phyloP scores from a whole-genome alignment of 2,113 vertebrate genomes.

The Sterna hirundo region DNA sequence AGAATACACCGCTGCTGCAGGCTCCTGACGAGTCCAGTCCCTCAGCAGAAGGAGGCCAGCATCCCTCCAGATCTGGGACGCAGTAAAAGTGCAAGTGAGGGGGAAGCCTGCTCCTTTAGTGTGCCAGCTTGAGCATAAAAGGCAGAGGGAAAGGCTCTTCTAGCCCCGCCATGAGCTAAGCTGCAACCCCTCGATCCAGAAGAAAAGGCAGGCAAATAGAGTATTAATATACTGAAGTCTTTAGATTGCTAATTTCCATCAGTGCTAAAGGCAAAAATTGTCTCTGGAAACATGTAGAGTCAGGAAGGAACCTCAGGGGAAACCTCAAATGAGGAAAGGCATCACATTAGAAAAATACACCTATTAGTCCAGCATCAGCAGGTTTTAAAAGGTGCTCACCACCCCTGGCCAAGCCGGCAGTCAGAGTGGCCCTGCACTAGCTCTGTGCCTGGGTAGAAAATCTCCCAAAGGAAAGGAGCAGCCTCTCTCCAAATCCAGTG shows the following conservation, averaged over 20 bases:
- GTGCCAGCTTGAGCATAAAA: background rate
- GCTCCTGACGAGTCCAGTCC: background rate
- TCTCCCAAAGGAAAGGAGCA: background rate
- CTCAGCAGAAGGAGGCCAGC: background rate
- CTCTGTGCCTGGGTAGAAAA: background rate
- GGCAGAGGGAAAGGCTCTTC: background rate
- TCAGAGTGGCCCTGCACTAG: background rate
- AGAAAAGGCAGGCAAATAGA: background rate
- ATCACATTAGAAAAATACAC: background rate
- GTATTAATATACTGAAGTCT: background rate
- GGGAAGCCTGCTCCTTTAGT: background rate
- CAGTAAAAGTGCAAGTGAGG: background rate
- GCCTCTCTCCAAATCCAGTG: background rate
- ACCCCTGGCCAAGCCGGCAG: background rate
- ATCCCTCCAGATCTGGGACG: background rate
- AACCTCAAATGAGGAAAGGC: background rate
- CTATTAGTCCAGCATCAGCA: background rate
- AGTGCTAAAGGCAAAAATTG: background rate
- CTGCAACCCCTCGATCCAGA: background rate
- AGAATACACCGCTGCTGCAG: rapidly evolving
- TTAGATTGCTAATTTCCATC: background rate
- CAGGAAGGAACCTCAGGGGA: background rate
- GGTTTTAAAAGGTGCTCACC: background rate
- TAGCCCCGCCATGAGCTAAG: background rate
- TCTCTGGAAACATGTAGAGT: background rate